phyloP scores from a whole-genome alignment of 2,113 vertebrate species.

The Todiramphus chloris region DNA sequence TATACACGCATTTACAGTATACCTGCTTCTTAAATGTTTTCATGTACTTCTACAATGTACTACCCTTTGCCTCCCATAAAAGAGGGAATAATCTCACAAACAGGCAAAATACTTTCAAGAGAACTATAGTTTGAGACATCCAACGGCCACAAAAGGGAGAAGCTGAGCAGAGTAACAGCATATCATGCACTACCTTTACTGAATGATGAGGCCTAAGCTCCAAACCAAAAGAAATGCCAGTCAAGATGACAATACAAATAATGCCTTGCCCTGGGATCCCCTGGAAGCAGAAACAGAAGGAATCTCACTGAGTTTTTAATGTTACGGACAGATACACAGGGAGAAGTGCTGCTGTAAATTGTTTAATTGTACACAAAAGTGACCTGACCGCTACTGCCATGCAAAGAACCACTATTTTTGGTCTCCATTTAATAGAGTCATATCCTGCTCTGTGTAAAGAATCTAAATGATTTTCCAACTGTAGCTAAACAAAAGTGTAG shows the following conservation, averaged over 20 bases:
- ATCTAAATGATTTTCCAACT: constrained; percentile 63
- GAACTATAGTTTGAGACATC: neutral
- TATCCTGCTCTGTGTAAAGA: constrained; percentile 43
- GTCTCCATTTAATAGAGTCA: constrained; percentile 21
- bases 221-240: constrained; percentile 29
- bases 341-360: neutral
- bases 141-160: neutral
- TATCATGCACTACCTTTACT: neutral
- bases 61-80: neutral
- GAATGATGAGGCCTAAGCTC: neutral
- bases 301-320: neutral
- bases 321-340: neutral
- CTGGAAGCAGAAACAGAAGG: neutral
- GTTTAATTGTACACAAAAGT: neutral
- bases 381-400: neutral
- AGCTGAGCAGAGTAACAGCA: too few species aligned
- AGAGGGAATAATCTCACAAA: neutral
- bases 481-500: constrained; percentile 43
- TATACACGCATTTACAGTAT: neutral
- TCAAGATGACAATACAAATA: neutral
- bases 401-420: neutral
- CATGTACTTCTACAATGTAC: neutral
- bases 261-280: neutral
- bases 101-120: neutral
- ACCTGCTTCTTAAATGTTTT: neutral